Conservation (phyloP, 2,113 vertebrate genomes). For the Desmodus rotundus region DNA sequence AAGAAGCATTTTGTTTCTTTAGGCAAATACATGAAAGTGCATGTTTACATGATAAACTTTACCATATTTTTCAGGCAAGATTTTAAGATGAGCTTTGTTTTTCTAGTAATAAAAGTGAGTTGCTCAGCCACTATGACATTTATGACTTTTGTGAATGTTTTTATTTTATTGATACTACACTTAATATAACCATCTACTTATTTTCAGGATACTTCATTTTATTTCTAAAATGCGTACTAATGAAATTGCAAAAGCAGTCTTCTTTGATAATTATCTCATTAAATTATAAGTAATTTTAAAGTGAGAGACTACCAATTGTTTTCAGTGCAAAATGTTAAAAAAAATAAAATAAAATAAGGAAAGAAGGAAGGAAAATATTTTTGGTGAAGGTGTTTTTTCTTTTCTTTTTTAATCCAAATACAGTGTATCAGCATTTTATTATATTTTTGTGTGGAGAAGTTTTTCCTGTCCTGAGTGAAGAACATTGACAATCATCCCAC, state of each 20-base stretch:
- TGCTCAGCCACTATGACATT: neutral
- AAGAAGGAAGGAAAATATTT: neutral
- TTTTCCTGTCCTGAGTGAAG: neutral
- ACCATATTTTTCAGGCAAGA: neutral
- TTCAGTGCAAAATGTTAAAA: neutral
- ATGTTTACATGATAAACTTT: neutral
- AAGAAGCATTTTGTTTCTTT: neutral
- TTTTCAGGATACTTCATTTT: neutral
- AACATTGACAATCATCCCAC: neutral
- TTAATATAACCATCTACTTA: neutral
- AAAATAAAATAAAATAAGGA: neutral
- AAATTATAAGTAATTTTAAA: neutral
- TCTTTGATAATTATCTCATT: neutral
- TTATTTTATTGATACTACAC: neutral
- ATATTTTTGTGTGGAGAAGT: neutral
- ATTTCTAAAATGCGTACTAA: neutral
- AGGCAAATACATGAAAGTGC: neutral
- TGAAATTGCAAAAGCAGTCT: neutral
- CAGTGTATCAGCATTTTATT: neutral
- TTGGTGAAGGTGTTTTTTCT: neutral
- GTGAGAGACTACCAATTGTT: neutral
- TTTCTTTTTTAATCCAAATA: neutral
- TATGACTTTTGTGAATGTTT: neutral
- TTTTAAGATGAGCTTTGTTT: slow-evolving; percentile 38
- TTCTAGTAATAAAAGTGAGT: neutral